These are phyloP conservation scores for Volucella inanis DNA, from an alignment of 2,888 invertebrate genomes.

Conservation along the genomic window DNA sequence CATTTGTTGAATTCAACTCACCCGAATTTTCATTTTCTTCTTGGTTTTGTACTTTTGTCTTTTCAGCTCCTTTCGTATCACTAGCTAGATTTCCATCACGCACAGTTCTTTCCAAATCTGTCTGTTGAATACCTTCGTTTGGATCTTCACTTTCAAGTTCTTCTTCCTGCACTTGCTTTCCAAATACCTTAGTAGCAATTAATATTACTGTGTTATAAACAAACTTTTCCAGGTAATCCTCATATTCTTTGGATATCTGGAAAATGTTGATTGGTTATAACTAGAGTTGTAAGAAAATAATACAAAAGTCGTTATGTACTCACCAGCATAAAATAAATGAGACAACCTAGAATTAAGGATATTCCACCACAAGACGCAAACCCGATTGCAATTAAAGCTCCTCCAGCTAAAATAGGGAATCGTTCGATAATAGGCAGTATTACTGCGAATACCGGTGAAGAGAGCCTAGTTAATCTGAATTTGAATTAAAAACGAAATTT, in stretches of 20 bases:
- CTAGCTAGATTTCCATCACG: not conserved
- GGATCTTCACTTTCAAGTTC: not conserved
- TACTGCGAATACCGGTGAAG: constrained; percentile 80
- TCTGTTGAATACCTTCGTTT: not conserved
- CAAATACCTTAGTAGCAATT: constrained; percentile 78
- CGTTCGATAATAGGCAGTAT: constrained; percentile 87
- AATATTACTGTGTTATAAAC: constrained; percentile 83
- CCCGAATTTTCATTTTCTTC: not conserved
- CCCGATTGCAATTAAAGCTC: constrained; percentile 86
- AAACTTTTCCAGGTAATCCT: constrained; percentile 86
- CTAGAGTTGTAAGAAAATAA: not conserved
- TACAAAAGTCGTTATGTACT: constrained; percentile 61
- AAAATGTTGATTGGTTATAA: constrained; percentile 83
- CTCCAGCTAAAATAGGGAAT: constrained; percentile 88
- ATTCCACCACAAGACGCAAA: constrained; percentile 90
- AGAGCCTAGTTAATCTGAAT: constrained; percentile 83
- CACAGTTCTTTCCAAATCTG: not conserved
- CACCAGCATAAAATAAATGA: constrained; percentile 89
- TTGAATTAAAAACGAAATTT: not conserved
- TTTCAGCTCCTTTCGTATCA: constrained; percentile 36
- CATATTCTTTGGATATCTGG: constrained; percentile 85
- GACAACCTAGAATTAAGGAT: constrained; percentile 86
- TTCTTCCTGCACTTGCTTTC: constrained; percentile 37
- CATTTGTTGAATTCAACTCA: not conserved
- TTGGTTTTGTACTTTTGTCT: not conserved